Percentiles rank a stretch among this genome's conserved stretches.
phyloP scores from a whole-genome alignment of 1,140 invertebrate species.

The Triops longicaudatus region DNA sequence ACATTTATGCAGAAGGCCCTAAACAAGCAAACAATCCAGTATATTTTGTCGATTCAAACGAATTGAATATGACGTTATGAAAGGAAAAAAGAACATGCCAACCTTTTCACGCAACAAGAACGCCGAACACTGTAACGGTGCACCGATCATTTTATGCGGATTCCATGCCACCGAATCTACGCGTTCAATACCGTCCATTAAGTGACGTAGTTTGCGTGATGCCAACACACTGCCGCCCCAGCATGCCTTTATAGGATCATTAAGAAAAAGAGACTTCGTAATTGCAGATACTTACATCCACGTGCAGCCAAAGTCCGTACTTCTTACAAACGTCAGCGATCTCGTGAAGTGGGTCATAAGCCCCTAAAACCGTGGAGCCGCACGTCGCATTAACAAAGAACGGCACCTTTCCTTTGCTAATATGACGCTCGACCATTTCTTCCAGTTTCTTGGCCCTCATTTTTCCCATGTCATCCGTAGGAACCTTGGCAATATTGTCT shows the following conservation, averaged over 20 bases:
- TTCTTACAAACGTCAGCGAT: constrained; percentile 45
- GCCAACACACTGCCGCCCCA: constrained; percentile 71
- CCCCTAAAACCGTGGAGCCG: constrained; percentile 38
- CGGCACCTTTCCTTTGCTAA: constrained; percentile 45
- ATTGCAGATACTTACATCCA: constrained; percentile 55
- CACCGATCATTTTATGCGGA: constrained; percentile 85
- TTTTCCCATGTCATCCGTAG: constrained; percentile 54
- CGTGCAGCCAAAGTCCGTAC: constrained; percentile 68
- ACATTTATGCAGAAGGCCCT: constrained; percentile 54
- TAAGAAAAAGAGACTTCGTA: constrained; percentile 18
- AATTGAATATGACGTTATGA: neutral
- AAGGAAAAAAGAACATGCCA: neutral
- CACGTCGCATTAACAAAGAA: constrained; percentile 60
- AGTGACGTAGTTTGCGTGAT: constrained; percentile 44
- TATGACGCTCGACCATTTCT: constrained; percentile 43
- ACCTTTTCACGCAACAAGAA: constrained; percentile 60
- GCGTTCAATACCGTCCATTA: constrained; percentile 43
- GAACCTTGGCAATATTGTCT: constrained; percentile 58
- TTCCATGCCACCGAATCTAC: constrained; percentile 84
- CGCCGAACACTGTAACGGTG: constrained; percentile 76
- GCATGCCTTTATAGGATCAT: constrained; percentile 53
- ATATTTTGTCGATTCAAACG: neutral
- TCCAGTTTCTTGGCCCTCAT: constrained; percentile 54
- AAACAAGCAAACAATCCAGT: constrained; percentile 15
- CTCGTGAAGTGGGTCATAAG: constrained; percentile 45